phyloP scores from a whole-genome alignment of 2,113 vertebrate genomes.

The Aviceda subcristata region DNA sequence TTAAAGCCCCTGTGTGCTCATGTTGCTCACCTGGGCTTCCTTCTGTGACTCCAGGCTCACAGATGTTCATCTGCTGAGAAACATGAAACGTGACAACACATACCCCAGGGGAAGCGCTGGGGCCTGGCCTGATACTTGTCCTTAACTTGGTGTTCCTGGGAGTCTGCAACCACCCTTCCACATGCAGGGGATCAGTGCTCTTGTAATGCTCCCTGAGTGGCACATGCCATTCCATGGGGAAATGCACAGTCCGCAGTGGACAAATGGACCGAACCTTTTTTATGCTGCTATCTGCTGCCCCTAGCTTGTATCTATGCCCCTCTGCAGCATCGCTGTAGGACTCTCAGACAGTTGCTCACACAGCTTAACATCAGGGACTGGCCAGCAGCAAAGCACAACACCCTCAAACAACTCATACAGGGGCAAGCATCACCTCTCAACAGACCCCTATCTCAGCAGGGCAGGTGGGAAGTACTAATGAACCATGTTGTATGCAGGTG shows the following conservation, averaged over 20 bases:
- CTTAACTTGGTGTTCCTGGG: background rate
- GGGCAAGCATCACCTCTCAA: background rate
- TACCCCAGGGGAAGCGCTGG: background rate
- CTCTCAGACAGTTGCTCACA: background rate
- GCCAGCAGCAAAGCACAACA: background rate
- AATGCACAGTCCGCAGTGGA: background rate
- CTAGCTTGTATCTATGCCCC: background rate
- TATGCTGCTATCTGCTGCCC: background rate
- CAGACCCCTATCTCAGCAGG: background rate
- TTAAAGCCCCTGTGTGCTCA: background rate
- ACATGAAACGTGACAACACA: background rate
- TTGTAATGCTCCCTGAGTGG: background rate
- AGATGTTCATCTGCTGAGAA: background rate
- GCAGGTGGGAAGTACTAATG: background rate
- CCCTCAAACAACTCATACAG: background rate
- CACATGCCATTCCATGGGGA: background rate
- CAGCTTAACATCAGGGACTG: background rate
- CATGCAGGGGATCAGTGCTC: background rate
- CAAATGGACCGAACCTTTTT: background rate
- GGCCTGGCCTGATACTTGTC: background rate
- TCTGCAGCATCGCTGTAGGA: background rate
- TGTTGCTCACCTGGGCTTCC: background rate
- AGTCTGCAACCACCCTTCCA: background rate
- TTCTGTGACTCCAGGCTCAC: background rate
- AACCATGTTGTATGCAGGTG: rapidly evolving